phyloP scores from a whole-genome alignment of 2,797 vertebrate species.

The Florisuga fusca region DNA sequence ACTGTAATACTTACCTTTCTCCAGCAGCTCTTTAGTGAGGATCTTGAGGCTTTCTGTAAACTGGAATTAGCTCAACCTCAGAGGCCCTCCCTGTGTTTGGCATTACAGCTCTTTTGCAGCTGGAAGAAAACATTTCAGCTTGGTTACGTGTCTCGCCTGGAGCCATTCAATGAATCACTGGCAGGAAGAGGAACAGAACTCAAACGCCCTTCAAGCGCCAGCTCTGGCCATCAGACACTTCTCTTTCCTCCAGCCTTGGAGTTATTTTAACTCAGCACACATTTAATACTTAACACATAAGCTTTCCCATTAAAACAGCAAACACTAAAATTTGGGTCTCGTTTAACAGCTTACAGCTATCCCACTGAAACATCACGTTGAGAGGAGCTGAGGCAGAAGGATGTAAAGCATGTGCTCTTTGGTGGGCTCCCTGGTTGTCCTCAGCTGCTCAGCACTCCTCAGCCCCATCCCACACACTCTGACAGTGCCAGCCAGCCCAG shows the following conservation, averaged over 20 bases:
- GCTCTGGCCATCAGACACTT: neutral
- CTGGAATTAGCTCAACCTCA: neutral
- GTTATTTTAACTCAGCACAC: neutral
- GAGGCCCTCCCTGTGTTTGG: neutral
- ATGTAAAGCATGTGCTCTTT: neutral
- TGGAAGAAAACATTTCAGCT: conserved; percentile 28
- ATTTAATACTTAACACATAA: neutral
- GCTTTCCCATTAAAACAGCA: neutral
- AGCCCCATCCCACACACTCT: rapidly evolving
- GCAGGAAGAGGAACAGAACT: conserved; percentile 29
- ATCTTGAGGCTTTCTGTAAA: neutral
- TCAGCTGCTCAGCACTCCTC: neutral
- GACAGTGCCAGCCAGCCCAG: neutral
- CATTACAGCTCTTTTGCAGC: neutral
- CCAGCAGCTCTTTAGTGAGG: neutral
- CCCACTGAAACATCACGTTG: rapidly evolving
- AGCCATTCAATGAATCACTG: conserved; percentile 26
- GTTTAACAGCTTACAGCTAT: neutral
- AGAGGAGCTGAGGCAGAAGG: neutral
- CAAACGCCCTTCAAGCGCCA: neutral
- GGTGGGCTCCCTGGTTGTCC: neutral
- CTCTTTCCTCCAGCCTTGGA: neutral
- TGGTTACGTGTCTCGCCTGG: neutral
- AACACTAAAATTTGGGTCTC: neutral
- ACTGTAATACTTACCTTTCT: neutral